These are phyloP conservation scores for Drosophila sordidula DNA, from an alignment of 2,888 invertebrate species.

Conservation along the genomic window DNA sequence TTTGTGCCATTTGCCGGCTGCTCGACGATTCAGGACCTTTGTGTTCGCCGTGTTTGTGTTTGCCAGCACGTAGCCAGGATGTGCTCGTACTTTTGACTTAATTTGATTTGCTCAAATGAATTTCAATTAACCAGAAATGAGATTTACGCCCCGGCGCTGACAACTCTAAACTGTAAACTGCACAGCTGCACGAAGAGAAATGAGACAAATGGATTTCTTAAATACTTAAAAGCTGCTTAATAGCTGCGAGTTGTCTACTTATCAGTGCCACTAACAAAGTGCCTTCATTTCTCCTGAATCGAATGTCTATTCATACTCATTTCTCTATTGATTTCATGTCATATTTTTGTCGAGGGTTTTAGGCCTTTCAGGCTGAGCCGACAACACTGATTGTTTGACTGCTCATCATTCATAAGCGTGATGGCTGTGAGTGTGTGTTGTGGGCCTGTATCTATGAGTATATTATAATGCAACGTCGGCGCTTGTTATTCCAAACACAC, in stretches of 20 bases:
- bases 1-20: slow-evolving; percentile 51
- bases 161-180: slow-evolving; percentile 44
- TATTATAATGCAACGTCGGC: slow-evolving; percentile 61
- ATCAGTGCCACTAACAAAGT: not conserved
- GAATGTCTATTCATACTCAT: slow-evolving; percentile 29
- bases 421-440: slow-evolving; percentile 9
- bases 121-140: slow-evolving; percentile 76
- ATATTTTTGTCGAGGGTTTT: slow-evolving; percentile 20
- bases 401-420: slow-evolving; percentile 67
- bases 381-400: slow-evolving; percentile 63
- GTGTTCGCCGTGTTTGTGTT: slow-evolving; percentile 33
- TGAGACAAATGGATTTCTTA: slow-evolving; percentile 8
- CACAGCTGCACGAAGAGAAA: slow-evolving; percentile 19
- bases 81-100: slow-evolving; percentile 71
- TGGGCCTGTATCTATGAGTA: slow-evolving; percentile 11
- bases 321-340: slow-evolving; percentile 51
- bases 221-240: not conserved
- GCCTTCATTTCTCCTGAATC: not conserved
- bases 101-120: slow-evolving; percentile 80
- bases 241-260: not conserved
- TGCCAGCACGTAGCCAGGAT: slow-evolving; percentile 69
- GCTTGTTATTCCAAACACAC: slow-evolving; percentile 68
- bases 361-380: not conserved
- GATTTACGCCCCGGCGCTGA: slow-evolving; percentile 60
- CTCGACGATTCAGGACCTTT: slow-evolving; percentile 16